These are phyloP conservation scores for Macrotis lagotis DNA, from an alignment of 2,113 vertebrate genomes.

Conservation along the genomic window DNA sequence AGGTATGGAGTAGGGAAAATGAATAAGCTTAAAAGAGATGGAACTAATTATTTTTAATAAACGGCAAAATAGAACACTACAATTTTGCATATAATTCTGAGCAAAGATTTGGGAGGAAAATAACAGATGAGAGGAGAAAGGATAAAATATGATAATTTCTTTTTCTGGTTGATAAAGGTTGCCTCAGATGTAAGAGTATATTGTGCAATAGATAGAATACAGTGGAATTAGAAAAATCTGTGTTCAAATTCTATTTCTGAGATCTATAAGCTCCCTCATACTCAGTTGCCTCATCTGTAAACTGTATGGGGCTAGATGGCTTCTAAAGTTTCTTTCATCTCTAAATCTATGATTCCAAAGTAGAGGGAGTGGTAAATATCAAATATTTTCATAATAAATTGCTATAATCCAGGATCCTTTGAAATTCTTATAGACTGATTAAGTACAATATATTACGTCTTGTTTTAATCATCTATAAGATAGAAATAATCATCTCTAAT, in stretches of 20 bases:
- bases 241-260: not conserved
- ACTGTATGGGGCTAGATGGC: too few relatives aligned
- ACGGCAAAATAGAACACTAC: not conserved
- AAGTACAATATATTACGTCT: not conserved
- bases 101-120: not conserved
- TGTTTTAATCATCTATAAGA: not conserved
- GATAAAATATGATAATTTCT: not conserved
- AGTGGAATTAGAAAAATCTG: not conserved
- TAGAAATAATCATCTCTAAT: not conserved
- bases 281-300: not conserved
- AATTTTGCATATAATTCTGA: not conserved
- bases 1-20: not conserved
- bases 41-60: too few relatives aligned
- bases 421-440: not conserved
- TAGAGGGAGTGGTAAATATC: not conserved
- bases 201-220: not conserved
- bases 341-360: too few relatives aligned
- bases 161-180: not conserved
- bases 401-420: not conserved
- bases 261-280: not conserved
- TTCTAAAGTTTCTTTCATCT: not conserved
- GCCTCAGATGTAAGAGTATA: not conserved
- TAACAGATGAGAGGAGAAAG: not conserved
- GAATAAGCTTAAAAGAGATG: not conserved
- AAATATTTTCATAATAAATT: not conserved